Base-by-base conservation (phyloP, 2,797 vertebrate genomes). In the Ciconia nigra region DNA sequence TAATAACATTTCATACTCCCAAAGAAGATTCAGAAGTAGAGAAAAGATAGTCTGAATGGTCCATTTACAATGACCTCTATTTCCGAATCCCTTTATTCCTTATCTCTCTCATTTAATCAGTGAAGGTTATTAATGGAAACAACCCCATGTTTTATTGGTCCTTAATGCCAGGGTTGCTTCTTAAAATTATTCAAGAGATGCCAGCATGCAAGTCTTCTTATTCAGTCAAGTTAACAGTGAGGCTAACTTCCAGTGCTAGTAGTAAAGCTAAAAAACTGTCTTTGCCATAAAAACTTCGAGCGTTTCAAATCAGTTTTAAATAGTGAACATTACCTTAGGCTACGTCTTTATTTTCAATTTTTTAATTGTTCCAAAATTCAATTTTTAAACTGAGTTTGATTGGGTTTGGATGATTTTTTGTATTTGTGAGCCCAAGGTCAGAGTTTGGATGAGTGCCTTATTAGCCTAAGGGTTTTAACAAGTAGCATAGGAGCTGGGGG, bases 341-440 rank as follows among this genome's bases (percentile, higher is more conserved):
- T 73, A 66, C 25, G 4, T 28, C 41, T 66, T 89, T 93, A 66
- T 90, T 94, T 95, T 82, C 47, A 92, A 89, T 59, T 59, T 85
- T 93, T 87, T 77, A 93, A 93, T 92, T 92, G 74, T 87, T 89
- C 31, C n/a, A 87, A 80, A 91, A 93, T 71, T 83, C 90, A 77
- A 11, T 73, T 44, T 94, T 93, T 87, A 83, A 89, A 78, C 28
- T 19, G 59, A 87, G 41, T 66, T 89, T 1, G 3, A 87, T 80
- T 0, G 0, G 15, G 35, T 92, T 93, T 89, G 73, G 83, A 80
- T 63, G 16, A 73, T 67, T 77, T 88, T 82, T 55, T 42, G 16
- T 42, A 37, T 87, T 87, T 93, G 54, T 71, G 91, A 92, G 77
- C 44, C 55, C 52, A 87, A 83, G 67, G 63, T 80, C 90, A 90